These are phyloP conservation scores for Apaloderma vittatum DNA, from an alignment of 2,113 vertebrate genomes.

Conservation along the genomic window DNA sequence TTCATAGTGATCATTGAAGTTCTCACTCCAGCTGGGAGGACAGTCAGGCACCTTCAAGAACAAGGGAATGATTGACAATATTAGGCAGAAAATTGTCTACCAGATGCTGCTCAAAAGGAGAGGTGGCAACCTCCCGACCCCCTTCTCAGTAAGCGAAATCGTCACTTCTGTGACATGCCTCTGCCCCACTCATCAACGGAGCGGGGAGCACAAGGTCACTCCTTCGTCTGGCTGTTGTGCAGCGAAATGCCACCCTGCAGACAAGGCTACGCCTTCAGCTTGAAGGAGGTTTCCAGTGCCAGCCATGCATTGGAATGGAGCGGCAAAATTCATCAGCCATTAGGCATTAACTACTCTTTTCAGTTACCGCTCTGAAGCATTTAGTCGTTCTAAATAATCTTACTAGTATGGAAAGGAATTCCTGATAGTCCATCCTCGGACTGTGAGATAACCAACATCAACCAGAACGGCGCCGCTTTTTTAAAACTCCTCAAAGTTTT, in stretches of 20 bases:
- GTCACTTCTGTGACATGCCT: background rate
- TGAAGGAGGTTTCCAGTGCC: background rate
- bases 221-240: slow-evolving; percentile 4
- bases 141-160: background rate
- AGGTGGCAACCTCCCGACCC: slow-evolving; percentile 59
- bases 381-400: background rate
- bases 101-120: slow-evolving; percentile 62
- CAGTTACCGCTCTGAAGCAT: background rate
- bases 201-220: background rate
- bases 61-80: slow-evolving; percentile 64
- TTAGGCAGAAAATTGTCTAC: slow-evolving; percentile 68
- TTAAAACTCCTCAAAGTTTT: background rate
- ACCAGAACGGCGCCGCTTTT: rapidly evolving
- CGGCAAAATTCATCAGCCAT: background rate
- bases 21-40: slow-evolving; percentile 71
- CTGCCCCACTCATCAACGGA: slow-evolving; percentile 12
- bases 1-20: slow-evolving; percentile 49
- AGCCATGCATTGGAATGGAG: slow-evolving; percentile 8
- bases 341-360: background rate
- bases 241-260: background rate
- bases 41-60: slow-evolving; percentile 65
- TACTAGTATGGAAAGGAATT: rapidly evolving
- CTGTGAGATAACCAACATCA: background rate
- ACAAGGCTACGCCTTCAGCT: background rate
- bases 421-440: background rate